Conservation (phyloP, 1,140 invertebrate genomes). For the Monomorium pharaonis region DNA sequence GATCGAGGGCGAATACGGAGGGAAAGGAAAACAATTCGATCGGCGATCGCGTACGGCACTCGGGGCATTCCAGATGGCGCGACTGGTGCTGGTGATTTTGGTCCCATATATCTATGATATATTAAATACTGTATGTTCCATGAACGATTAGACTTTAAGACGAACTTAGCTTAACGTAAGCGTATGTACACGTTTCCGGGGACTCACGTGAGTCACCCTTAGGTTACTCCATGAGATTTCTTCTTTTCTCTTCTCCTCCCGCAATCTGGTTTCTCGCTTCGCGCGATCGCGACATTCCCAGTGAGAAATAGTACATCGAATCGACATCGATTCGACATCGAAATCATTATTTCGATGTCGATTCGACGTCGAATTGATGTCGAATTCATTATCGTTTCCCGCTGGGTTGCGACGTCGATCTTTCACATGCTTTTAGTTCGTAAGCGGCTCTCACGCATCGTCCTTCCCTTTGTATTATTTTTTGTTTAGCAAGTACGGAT, state of each 20-base stretch:
- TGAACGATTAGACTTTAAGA: constrained; percentile 88
- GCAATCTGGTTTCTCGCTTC: not conserved
- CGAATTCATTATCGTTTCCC: not conserved
- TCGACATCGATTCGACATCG: no score
- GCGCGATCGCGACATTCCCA: no score
- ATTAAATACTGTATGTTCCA: constrained; percentile 95
- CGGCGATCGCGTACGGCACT: constrained; percentile 61
- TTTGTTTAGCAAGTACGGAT: not conserved
- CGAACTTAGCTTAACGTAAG: constrained; percentile 61
- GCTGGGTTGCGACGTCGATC: not conserved
- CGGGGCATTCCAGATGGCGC: constrained; percentile 72
- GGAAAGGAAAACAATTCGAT: not conserved
- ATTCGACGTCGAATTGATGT: no score
- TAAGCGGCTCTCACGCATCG: not conserved
- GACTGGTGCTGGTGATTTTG: constrained; percentile 90
- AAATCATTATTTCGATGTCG: no score
- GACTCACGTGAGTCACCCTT: constrained; percentile 80
- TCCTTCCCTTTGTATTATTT: not conserved
- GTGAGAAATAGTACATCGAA: no score
- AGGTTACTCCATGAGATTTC: constrained; percentile 70
- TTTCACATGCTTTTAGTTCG: not conserved
- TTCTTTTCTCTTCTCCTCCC: not conserved
- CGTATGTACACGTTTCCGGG: no score
- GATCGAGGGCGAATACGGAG: no score
- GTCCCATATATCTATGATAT: constrained; percentile 99